phyloP scores from a whole-genome alignment of 1,140 invertebrate genomes.

The Drosophila gunungcola region DNA sequence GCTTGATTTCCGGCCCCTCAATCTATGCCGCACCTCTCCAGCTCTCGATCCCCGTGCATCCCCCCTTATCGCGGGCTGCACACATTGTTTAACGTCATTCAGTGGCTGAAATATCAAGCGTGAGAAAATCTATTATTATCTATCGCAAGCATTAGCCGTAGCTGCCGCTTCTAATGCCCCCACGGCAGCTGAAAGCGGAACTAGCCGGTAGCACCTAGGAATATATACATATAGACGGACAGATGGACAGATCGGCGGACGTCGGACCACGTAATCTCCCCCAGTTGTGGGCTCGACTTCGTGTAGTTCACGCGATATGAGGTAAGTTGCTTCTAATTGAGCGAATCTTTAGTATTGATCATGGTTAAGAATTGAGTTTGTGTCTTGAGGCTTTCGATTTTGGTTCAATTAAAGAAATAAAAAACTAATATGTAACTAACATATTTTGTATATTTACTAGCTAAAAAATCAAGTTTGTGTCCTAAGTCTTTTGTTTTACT shows the following conservation, averaged over 20 bases:
- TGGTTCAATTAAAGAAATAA: neutral
- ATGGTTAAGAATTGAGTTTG: constrained; percentile 4
- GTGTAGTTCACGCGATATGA: constrained; percentile 19
- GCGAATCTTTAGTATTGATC: constrained; percentile 16
- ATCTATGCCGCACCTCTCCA: constrained; percentile 16
- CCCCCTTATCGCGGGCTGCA: constrained; percentile 50
- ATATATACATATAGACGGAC: constrained; percentile 20
- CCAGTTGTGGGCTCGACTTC: constrained; percentile 28
- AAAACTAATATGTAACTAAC: neutral
- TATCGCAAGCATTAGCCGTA: constrained; percentile 56
- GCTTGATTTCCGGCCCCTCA: constrained; percentile 71
- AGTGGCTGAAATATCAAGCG: constrained; percentile 80
- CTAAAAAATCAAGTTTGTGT: constrained; percentile 10
- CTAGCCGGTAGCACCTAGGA: constrained; percentile 50
- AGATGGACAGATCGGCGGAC: constrained; percentile 6
- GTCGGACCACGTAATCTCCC: constrained; percentile 35
- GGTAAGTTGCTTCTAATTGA: constrained; percentile 35
- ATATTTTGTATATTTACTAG: neutral
- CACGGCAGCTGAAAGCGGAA: constrained; percentile 58
- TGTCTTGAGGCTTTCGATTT: constrained; percentile 28
- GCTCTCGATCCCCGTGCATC: constrained; percentile 1
- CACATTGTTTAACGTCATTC: constrained; percentile 83
- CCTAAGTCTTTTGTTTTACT: constrained; percentile 20
- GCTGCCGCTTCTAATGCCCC: constrained; percentile 50
- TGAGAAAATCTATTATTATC: constrained; percentile 83